Percentiles rank a stretch among this genome's conserved stretches.
Conservation (phyloP, 2,113 vertebrate species). For the Struthio camelus region DNA sequence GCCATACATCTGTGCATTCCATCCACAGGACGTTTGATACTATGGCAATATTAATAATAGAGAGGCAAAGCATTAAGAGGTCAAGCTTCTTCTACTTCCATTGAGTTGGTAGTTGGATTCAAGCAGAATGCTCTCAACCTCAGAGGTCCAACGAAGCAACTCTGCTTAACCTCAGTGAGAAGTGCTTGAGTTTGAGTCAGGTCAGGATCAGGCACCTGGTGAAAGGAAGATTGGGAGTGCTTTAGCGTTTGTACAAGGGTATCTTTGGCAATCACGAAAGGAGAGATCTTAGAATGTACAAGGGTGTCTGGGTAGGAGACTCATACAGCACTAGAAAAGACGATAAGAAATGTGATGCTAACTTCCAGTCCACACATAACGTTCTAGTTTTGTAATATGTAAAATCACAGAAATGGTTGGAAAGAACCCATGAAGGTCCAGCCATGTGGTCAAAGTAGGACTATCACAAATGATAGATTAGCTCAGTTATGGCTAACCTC, state of each 20-base stretch:
- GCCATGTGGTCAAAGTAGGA: not conserved
- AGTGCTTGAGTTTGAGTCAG: not conserved
- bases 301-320: not conserved
- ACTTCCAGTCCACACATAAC: not conserved
- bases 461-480: not conserved
- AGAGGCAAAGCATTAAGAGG: not conserved
- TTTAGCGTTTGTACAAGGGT: not conserved
- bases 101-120: not conserved
- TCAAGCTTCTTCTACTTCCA: not conserved
- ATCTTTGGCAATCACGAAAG: not conserved
- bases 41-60: not conserved
- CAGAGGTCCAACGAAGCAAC: not conserved
- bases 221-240: not conserved
- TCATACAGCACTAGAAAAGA: not conserved
- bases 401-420: not conserved
- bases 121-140: not conserved
- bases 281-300: not conserved
- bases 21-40: not conserved
- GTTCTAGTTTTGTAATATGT: conserved; percentile 48
- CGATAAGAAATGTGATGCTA: not conserved
- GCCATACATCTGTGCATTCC: not conserved
- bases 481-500: not conserved
- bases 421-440: not conserved
- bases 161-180: not conserved
- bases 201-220: not conserved